Evolutionary conservation across 1,140 invertebrate species (phyloP), one percentile per base, ranked within the genome.

Genomic region (Drosophila simulans): DNA sequence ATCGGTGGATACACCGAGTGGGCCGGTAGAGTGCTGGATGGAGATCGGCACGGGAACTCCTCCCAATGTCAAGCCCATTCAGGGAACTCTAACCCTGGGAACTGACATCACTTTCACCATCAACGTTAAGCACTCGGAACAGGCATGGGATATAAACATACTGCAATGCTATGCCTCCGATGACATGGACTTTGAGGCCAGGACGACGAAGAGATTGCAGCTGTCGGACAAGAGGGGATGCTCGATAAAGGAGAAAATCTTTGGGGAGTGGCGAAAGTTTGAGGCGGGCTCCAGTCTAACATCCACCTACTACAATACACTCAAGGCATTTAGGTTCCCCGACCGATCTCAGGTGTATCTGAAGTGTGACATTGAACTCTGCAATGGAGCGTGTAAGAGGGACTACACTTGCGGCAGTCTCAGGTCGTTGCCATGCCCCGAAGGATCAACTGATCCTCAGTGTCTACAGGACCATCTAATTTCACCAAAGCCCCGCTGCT

Each of bases 121-220:
- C 12, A 96, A 95, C 85, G 92, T 96, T 11, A 95, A 95, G 80
- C 95, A 96, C 88, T 91, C 93, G 1, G 93, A 94, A 45, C 94
- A 94, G 42, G 92, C 94, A 31, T 96, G 95, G 81, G 95, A 96
- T 79, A 92, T 96, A 3, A 93, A 94, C 65, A 95, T 96, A 12
- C 93, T 95, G 59, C 95, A 96, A 81, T 96, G 95, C 80, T 96
- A 94, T 94, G 96, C 95, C 2, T 96, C 95, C 68, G 95, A 96
- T 77, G 93, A 92, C 56, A 95, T 95, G 54, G 93, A 94, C 43
- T 95, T 95, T 79, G 93, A 95, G 27, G 93, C 93, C 60, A 91
- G 93, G 12, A 93, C 93, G 10, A 95, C 95, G 0, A 94, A 93
- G 45, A 95, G 93, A 70, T 92, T 96, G 13, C 95, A 95, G 76